Conservation (phyloP, 2,113 vertebrate genomes). For the Gymnocephalus cernua region DNA sequence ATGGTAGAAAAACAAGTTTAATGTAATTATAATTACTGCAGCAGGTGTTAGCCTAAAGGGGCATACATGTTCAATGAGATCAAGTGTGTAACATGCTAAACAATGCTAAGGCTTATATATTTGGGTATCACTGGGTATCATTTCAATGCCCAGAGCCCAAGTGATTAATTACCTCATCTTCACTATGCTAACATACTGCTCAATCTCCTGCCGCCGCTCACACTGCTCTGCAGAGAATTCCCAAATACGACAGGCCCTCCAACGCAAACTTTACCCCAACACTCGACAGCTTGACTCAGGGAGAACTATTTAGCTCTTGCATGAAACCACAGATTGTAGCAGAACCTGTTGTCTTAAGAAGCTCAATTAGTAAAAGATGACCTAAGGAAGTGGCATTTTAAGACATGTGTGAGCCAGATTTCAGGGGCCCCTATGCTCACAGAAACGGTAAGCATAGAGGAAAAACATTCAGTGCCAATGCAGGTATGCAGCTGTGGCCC, state of each 20-base stretch:
- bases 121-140: conserved; percentile 30
- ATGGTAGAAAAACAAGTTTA: conserved; percentile 8
- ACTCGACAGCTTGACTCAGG: conserved; percentile 41
- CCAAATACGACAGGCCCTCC: conserved; percentile 12
- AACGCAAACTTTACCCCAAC: conserved; percentile 19
- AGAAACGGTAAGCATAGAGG: not conserved
- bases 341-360: conserved; percentile 57
- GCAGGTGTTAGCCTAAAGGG: conserved; percentile 32
- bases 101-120: not conserved
- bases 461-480: conserved; percentile 39
- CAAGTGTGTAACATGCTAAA: not conserved
- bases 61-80: conserved; percentile 20
- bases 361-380: conserved; percentile 71
- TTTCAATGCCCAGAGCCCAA: conserved; percentile 26
- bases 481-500: conserved; percentile 65
- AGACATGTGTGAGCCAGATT: conserved; percentile 50
- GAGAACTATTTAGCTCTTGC: conserved; percentile 41
- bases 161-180: conserved; percentile 67
- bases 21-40: conserved; percentile 26
- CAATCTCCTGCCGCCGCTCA: conserved; percentile 27
- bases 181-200: conserved; percentile 58
- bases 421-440: not conserved
- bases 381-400: conserved; percentile 35
- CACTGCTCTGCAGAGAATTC: conserved; percentile 12
- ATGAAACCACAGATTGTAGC: conserved; percentile 68